Conservation (phyloP, 1,140 invertebrate genomes). For the Trachymyrmex cornetzi region DNA sequence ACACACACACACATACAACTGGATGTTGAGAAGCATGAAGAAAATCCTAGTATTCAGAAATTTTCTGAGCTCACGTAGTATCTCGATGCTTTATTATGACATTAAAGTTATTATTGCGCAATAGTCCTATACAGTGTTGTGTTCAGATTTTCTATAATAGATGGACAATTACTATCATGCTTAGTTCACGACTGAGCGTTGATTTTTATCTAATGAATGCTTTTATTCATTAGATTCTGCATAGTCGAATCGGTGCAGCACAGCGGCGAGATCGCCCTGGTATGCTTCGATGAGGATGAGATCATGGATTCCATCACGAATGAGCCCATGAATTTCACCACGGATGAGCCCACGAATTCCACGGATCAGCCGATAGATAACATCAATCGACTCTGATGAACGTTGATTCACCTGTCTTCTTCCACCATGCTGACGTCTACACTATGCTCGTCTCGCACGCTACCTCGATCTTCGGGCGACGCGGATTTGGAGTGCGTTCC, state of each 20-base stretch:
- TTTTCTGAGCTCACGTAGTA: not conserved
- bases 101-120: conserved; percentile 15
- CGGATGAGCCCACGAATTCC: too few species aligned
- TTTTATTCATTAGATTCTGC: conserved; percentile 85
- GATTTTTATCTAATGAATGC: conserved; percentile 3
- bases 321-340: too few species aligned
- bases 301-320: too few species aligned
- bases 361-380: too few species aligned
- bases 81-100: conserved; percentile 8
- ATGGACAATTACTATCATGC: not conserved
- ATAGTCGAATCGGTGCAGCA: conserved; percentile 74
- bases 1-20: not conserved
- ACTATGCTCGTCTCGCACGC: too few species aligned
- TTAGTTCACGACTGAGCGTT: not conserved
- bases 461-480: too few species aligned
- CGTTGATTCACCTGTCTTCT: too few species aligned
- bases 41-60: conserved; percentile 9
- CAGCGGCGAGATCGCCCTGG: conserved; percentile 81
- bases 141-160: conserved; percentile 17
- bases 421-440: too few species aligned
- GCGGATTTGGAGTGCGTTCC: too few species aligned
- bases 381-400: too few species aligned
- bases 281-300: conserved; percentile 88
- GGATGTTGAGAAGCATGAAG: not conserved
- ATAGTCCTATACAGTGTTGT: too few species aligned